These are phyloP conservation scores for Lottia gigantea DNA, from an alignment of 2,888 invertebrate species.

Conservation along the genomic window DNA sequence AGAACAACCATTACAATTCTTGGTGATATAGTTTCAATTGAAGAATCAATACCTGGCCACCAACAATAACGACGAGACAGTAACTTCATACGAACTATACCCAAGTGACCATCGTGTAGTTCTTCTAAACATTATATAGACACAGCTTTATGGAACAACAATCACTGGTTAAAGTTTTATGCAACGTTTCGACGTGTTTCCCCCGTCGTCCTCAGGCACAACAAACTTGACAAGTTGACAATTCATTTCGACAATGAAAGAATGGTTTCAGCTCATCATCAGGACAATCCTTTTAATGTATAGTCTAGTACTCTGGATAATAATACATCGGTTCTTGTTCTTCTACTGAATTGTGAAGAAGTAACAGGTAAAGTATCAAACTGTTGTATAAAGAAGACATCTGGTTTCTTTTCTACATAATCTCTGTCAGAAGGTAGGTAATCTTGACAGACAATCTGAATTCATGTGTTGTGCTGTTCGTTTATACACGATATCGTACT, in stretches of 20 bases:
- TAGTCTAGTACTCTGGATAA: slow-evolving; percentile 26
- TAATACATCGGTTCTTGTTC: slow-evolving; percentile 24
- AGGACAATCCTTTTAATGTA: slow-evolving; percentile 20
- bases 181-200: too few relatives aligned
- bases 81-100: slow-evolving; percentile 43
- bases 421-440: slow-evolving; percentile 25
- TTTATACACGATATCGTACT: slow-evolving; percentile 56
- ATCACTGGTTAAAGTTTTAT: too few relatives aligned
- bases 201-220: slow-evolving; percentile 36
- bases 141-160: slow-evolving; percentile 23
- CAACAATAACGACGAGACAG: slow-evolving; percentile 44
- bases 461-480: slow-evolving; percentile 50
- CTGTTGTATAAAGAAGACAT: slow-evolving; percentile 31
- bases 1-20: slow-evolving; percentile 27
- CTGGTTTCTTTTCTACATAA: slow-evolving; percentile 17
- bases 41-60: slow-evolving; percentile 36
- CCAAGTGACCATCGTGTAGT: slow-evolving; percentile 46
- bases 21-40: slow-evolving; percentile 36
- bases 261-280: slow-evolving; percentile 23
- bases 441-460: slow-evolving; percentile 57
- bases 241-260: slow-evolving; percentile 24
- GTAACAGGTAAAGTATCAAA: slow-evolving; percentile 48
- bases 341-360: slow-evolving; percentile 16
- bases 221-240: slow-evolving; percentile 40
- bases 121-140: slow-evolving; percentile 28